Evolutionary conservation across 2,797 vertebrate species (phyloP), one percentile per base, ranked within the genome.

Genomic region (Pogoniulus pusillus): DNA sequence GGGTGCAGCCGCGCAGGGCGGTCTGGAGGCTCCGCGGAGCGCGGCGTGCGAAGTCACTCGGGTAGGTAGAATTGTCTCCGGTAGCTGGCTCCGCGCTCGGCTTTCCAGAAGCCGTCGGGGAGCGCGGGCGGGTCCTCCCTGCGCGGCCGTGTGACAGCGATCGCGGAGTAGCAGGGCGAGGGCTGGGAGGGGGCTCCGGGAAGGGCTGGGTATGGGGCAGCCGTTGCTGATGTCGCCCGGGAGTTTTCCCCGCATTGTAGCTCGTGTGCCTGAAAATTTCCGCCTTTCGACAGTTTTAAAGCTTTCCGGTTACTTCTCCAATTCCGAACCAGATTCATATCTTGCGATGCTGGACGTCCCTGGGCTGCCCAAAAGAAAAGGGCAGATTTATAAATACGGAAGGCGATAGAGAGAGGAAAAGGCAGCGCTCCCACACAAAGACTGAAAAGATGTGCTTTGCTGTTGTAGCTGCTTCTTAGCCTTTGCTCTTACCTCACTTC

Each of bases 61-160:
- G 79, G 53, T 14, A 66, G 68, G 84, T 29, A n/a, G 68, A 37
- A 68, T 39, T 13, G 60, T 23, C 11, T 64, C 17, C 20, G 71
- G 5, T n/a, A 29, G 53, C 16, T 35, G 32, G 54, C 37, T 81
- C 54, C 15, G 35, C 23, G 71, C n/a, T 22, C 51, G 29, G 53
- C 4, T 27, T 18, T 60, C 22, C 35, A 19, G 34, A 86, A 79
- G 86, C 83, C 91, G 86, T 87, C 80, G 82, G 82, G 79, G 79
- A 83, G 72, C 12, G 65, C 53, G 62, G 83, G 16, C 16, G 68
- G 54, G n/a, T 35, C 9, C 13, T 0, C 27, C 2, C 19, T 74
- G 66, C 5, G 32, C 19, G 24, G 66, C 19, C 1, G 66, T 16
- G 47, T 2, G 43, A 2, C n/a, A 24, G 72, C 16, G 47, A 10